Evolutionary conservation across 2,888 invertebrate species (phyloP).

Genomic region (Phortica magna): DNA sequence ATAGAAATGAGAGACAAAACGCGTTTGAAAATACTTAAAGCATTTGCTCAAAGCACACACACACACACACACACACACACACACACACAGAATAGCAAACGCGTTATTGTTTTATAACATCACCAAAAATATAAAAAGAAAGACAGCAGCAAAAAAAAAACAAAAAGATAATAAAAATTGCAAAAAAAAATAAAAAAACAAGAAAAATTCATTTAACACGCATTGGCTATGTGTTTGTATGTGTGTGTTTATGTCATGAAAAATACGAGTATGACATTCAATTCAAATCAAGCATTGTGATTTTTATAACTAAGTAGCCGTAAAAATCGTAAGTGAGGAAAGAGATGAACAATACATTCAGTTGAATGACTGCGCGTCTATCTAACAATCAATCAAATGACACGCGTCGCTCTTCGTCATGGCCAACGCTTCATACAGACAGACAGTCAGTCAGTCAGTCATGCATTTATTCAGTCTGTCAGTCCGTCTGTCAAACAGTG

Average conservation of each 20-base stretch:
- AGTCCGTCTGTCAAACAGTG: neutral
- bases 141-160: neutral
- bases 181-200: neutral
- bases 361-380: too few relatives aligned
- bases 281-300: neutral
- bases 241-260: neutral
- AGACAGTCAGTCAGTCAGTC: neutral
- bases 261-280: neutral
- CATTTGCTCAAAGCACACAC: too few relatives aligned
- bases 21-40: too few relatives aligned
- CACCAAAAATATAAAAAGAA: neutral
- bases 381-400: too few relatives aligned
- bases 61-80: conserved; percentile 43
- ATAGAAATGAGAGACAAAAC: too few relatives aligned
- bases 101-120: conserved; percentile 3
- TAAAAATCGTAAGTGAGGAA: neutral
- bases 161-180: neutral
- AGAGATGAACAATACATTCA: too few relatives aligned
- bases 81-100: conserved; percentile 1
- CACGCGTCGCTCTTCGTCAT: too few relatives aligned
- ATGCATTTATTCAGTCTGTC: neutral
- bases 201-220: neutral
- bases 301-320: conserved; percentile 15
- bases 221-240: neutral
- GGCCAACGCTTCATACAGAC: too few relatives aligned